A percentile compares a stretch with the other conserved stretches of the same genome.
These are phyloP conservation scores for Epinephelus moara DNA, from an alignment of 2,113 vertebrate species.

Conservation along the genomic window DNA sequence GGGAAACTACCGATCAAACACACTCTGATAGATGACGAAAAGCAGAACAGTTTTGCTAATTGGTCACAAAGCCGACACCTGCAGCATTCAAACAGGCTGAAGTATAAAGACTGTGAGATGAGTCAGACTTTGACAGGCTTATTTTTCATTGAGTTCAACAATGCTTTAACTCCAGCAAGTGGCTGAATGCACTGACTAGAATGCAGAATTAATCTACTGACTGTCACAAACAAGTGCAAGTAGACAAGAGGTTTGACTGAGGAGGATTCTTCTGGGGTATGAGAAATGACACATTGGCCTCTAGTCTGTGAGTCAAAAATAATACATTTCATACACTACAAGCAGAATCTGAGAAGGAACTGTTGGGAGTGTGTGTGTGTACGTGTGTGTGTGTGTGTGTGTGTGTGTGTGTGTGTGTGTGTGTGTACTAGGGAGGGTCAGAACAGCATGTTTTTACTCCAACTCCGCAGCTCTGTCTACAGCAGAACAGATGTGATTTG, in stretches of 20 bases:
- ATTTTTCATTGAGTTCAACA: slow-evolving; percentile 63
- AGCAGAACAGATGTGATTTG: slow-evolving; percentile 55
- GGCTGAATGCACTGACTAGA: slow-evolving; percentile 39
- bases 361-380: not conserved
- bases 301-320: slow-evolving; percentile 28
- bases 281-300: slow-evolving; percentile 26
- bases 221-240: slow-evolving; percentile 43
- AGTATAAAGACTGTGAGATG: slow-evolving; percentile 51
- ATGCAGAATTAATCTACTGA: slow-evolving; percentile 48
- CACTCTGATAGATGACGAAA: slow-evolving; percentile 6
- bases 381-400: not conserved
- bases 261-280: slow-evolving; percentile 10
- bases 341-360: slow-evolving; percentile 23
- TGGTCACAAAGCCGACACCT: slow-evolving; percentile 46
- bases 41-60: slow-evolving; percentile 51
- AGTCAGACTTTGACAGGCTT: slow-evolving; percentile 63
- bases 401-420: not conserved
- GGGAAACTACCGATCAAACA: slow-evolving; percentile 53
- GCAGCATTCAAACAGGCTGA: slow-evolving; percentile 49
- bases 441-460: slow-evolving; percentile 2
- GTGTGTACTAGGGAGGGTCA: slow-evolving; percentile 19
- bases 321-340: slow-evolving; percentile 24
- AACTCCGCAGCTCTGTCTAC: slow-evolving; percentile 15
- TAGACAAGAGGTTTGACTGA: slow-evolving; percentile 26
- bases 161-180: slow-evolving; percentile 55